phyloP scores from a whole-genome alignment of 1,140 invertebrate species.

The Manduca sexta region DNA sequence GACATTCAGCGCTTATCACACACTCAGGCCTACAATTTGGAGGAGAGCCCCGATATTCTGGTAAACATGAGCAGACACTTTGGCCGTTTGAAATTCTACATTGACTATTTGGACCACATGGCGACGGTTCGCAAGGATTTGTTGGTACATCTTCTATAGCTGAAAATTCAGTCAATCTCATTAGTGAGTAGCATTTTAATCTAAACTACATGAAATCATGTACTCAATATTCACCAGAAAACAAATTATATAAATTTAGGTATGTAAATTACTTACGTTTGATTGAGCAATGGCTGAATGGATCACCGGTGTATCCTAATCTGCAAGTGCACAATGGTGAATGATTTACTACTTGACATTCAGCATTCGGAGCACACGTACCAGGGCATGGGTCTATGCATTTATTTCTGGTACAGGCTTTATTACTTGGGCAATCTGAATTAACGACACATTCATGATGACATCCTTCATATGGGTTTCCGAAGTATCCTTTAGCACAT shows the following conservation, averaged over 20 bases:
- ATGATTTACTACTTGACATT: slow-evolving; percentile 84
- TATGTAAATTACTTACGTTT: slow-evolving; percentile 37
- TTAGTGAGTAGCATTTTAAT: too few relatives aligned
- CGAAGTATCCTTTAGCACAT: slow-evolving; percentile 72
- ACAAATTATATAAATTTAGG: too few relatives aligned
- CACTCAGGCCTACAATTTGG: slow-evolving; percentile 83
- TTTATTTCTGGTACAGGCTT: slow-evolving; percentile 80
- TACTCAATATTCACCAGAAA: too few relatives aligned
- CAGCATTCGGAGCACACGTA: slow-evolving; percentile 82
- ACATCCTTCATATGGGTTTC: slow-evolving; percentile 73
- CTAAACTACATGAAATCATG: too few relatives aligned
- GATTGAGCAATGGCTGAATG: slow-evolving; percentile 75
- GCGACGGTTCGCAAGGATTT: slow-evolving; percentile 79
- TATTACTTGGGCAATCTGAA: slow-evolving; percentile 77
- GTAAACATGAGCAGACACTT: slow-evolving; percentile 78
- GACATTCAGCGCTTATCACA: slow-evolving; percentile 83
- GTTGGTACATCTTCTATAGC: slow-evolving; percentile 36
- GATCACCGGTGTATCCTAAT: slow-evolving; percentile 81
- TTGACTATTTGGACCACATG: slow-evolving; percentile 81
- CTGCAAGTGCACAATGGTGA: slow-evolving; percentile 84
- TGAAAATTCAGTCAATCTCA: slow-evolving; percentile 20
- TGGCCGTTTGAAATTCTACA: slow-evolving; percentile 75
- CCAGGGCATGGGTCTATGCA: slow-evolving; percentile 82
- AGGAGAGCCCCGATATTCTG: slow-evolving; percentile 77
- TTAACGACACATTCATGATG: slow-evolving; percentile 73